phyloP scores from a whole-genome alignment of 2,113 vertebrate species.

The Serilophus lunatus region DNA sequence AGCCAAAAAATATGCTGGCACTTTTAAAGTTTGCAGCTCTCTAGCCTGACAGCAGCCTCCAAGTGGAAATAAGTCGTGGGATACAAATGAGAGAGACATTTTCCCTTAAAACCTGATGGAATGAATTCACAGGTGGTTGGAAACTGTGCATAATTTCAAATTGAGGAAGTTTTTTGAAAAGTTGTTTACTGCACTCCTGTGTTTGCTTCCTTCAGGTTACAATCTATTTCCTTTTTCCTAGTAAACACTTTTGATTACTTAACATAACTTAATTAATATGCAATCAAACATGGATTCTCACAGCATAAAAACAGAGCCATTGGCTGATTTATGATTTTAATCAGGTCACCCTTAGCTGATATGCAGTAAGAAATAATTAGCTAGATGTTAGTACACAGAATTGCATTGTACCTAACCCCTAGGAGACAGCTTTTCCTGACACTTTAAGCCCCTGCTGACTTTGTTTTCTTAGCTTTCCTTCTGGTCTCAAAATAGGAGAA shows the following conservation, averaged over 20 bases:
- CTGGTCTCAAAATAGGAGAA: not conserved
- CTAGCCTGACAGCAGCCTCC: constrained; percentile 23
- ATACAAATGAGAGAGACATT: not conserved
- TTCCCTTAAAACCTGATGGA: not conserved
- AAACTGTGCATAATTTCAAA: not conserved
- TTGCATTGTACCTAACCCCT: not conserved
- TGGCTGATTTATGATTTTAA: constrained; percentile 68
- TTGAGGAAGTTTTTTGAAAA: not conserved
- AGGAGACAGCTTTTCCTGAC: constrained; percentile 23
- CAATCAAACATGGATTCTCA: not conserved
- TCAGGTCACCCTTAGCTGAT: constrained; percentile 57
- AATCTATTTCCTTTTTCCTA: not conserved
- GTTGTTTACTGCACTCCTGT: not conserved
- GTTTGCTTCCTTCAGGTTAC: not conserved
- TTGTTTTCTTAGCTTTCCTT: constrained; percentile 16
- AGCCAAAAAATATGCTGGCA: constrained; percentile 5
- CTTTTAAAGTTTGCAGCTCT: not conserved
- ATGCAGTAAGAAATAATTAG: constrained; percentile 58
- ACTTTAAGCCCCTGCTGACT: constrained; percentile 16
- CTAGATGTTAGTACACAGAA: constrained; percentile 33
- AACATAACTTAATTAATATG: constrained; percentile 43
- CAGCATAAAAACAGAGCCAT: constrained; percentile 28
- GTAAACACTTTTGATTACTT: constrained; percentile 21
- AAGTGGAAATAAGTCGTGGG: not conserved
- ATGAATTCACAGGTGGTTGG: not conserved